phyloP scores from a whole-genome alignment of 2,113 vertebrate species.

The Pachycephala philippinensis region DNA sequence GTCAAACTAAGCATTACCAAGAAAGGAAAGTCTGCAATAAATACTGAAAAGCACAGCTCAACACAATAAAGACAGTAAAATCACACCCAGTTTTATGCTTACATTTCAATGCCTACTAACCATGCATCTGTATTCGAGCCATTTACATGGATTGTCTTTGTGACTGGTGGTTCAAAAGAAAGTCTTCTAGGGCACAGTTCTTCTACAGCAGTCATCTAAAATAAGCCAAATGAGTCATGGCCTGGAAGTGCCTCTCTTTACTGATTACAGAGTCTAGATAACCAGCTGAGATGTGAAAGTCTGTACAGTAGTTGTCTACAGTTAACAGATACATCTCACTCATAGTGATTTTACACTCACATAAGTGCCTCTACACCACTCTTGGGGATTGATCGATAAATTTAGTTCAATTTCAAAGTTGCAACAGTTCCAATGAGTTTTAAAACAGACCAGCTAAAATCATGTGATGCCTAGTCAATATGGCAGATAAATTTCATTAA shows the following conservation, averaged over 20 bases:
- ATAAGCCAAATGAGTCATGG: background rate
- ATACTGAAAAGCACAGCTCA: background rate
- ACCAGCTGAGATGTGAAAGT: background rate
- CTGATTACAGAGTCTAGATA: background rate
- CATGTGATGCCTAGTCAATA: rapidly evolving
- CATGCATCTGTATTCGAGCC: background rate
- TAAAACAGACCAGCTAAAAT: background rate
- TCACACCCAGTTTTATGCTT: background rate
- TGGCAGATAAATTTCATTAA: background rate
- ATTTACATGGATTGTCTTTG: background rate
- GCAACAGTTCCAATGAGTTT: background rate
- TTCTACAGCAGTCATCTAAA: background rate
- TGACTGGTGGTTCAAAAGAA: background rate
- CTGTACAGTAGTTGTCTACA: background rate
- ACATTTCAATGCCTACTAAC: background rate
- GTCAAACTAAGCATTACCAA: background rate
- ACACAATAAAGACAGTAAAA: background rate
- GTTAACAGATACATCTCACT: background rate
- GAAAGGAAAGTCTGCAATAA: background rate
- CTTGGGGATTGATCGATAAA: background rate
- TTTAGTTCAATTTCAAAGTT: background rate
- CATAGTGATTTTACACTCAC: background rate
- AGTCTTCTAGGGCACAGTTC: background rate
- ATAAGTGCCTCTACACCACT: background rate
- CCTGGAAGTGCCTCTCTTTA: background rate